Evolutionary conservation across 2,888 invertebrate species (phyloP), one percentile per base, ranked within the genome.

Genomic region (Leucoptera coffeella): DNA sequence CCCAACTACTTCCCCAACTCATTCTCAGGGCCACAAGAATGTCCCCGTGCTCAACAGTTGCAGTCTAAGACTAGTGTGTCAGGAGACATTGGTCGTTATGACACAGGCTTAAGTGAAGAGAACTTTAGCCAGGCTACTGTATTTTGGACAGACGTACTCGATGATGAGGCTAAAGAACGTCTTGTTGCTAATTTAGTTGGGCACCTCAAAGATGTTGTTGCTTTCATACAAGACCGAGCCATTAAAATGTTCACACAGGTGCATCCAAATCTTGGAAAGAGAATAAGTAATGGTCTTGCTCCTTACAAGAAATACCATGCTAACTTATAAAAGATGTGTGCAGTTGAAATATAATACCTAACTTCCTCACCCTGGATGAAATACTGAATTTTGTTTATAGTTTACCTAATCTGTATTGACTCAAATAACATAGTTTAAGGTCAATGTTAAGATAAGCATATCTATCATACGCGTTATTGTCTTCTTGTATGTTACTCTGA

Each of bases 1-100:
- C 96, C 96, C 4, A 96, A 96, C 59, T 97, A 97, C 53, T 93
- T 80, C 73, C 97, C 97, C 1, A 97, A 97, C 71, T 94, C 94
- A 35, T 97, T 95, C 62, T 74, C 77, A 33, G 96, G 96, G 0
- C 93, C 95, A 0, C 77, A 80, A 36, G 78, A 78, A 34, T 78
- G 80, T 40, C 75, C 78, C 1, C 67, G 78, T 3, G 83, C 82
- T 2, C 75, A 75, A 36, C 58, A 67, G 21, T 43, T 82, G 22
- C 57, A 74, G 19, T 74, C 78, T 2, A 65, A 75, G 23, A 80
- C 78, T 47, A 50, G 55, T 12, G 46, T 80, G 2, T 60, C 73
- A 28, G 94, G 91, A 1, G 90, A 93, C 45, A 81, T 89, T 9
- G 78, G 77, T 38, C 80, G 90, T 31, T 85, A 82, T 48, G 85